Conservation (phyloP, 2,888 invertebrate genomes). For the Beris chalybata region DNA sequence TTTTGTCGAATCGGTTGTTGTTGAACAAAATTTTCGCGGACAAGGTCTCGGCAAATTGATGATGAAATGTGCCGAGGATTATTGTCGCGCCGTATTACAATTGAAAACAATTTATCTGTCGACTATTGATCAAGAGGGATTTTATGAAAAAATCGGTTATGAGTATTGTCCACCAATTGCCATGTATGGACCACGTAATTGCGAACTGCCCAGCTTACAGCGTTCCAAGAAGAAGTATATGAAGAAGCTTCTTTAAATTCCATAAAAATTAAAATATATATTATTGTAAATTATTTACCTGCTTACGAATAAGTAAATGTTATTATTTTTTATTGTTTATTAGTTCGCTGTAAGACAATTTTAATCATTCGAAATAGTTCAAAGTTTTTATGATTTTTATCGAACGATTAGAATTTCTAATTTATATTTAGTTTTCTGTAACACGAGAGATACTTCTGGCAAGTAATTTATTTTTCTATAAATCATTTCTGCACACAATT, state of each 20-base stretch:
- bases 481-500: too few species aligned
- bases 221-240: conserved; percentile 55
- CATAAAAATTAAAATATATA: conserved; percentile 8
- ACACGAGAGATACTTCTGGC: too few species aligned
- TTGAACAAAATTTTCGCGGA: conserved; percentile 69
- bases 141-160: conserved; percentile 76
- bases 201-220: conserved; percentile 53
- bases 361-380: too few species aligned
- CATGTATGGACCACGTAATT: conserved; percentile 64
- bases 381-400: too few species aligned
- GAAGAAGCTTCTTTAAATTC: conserved; percentile 53
- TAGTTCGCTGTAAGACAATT: too few species aligned
- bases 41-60: conserved; percentile 76
- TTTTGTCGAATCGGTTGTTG: conserved; percentile 82
- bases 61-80: conserved; percentile 74
- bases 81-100: conserved; percentile 65
- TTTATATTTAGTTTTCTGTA: too few species aligned
- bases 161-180: conserved; percentile 68
- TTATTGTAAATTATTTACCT: not conserved
- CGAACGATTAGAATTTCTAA: too few species aligned
- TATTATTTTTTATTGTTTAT: conserved; percentile 1
- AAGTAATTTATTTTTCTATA: too few species aligned
- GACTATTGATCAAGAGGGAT: conserved; percentile 74
- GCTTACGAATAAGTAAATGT: not conserved
- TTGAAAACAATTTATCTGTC: conserved; percentile 69